Conservation (phyloP, 2,888 invertebrate genomes). For the Tetragnatha montana region DNA sequence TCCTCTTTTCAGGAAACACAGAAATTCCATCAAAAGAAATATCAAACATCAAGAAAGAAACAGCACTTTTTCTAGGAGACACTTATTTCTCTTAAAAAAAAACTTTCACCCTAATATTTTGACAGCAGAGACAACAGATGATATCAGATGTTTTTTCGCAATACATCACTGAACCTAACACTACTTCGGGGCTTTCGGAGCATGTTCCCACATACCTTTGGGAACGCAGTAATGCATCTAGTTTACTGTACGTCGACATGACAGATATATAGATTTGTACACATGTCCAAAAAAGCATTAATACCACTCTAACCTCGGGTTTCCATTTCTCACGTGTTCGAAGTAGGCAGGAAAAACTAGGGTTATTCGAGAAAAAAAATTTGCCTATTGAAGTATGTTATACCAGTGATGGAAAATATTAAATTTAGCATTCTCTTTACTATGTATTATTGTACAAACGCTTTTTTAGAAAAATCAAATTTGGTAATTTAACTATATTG, state of each 20-base stretch:
- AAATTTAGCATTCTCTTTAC: too few relatives aligned
- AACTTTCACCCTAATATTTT: neutral
- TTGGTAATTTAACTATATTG: too few relatives aligned
- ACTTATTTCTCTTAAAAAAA: neutral
- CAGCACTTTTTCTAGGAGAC: neutral
- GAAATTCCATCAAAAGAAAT: neutral
- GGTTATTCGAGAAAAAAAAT: neutral
- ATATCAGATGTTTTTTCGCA: neutral
- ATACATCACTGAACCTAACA: conserved; percentile 12
- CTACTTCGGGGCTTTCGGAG: conserved; percentile 11
- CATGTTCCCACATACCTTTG: conserved; percentile 3
- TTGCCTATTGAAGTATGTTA: too few relatives aligned
- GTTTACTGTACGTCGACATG: conserved; percentile 24
- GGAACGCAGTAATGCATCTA: conserved; percentile 14
- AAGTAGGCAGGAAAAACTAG: neutral
- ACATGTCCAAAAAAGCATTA: neutral
- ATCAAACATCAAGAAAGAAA: neutral
- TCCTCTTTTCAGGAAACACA: neutral
- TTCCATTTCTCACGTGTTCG: neutral
- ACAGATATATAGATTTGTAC: conserved; percentile 28
- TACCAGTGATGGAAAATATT: too few relatives aligned
- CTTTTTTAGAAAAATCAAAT: too few relatives aligned
- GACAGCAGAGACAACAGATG: neutral
- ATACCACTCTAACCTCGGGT: neutral
- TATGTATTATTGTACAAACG: too few relatives aligned